These are phyloP conservation scores for Stenichneumon culpator DNA, from an alignment of 2,888 invertebrate species.

Conservation along the genomic window DNA sequence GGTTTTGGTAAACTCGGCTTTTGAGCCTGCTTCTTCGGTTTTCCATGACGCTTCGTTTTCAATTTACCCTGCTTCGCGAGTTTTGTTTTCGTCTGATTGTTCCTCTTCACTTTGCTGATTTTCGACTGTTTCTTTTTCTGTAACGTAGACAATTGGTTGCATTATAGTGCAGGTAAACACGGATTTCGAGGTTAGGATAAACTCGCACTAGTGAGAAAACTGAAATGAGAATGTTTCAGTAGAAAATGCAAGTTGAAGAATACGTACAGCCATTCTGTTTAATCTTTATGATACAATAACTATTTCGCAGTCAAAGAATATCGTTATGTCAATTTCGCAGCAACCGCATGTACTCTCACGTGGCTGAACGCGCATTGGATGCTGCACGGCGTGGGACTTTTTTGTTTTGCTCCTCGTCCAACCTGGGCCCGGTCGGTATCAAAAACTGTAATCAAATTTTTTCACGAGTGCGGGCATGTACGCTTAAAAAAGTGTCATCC, in stretches of 20 bases:
- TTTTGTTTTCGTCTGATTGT: conserved; percentile 84
- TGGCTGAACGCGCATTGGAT: conserved; percentile 32
- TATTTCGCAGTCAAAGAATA: conserved; percentile 30
- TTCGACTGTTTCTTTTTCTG: conserved; percentile 86
- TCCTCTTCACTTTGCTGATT: conserved; percentile 83
- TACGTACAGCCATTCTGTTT: conserved; percentile 64
- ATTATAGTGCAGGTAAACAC: conserved; percentile 10
- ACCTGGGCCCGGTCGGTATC: no score
- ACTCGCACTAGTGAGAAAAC: neutral
- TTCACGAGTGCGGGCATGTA: no score
- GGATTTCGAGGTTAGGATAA: conserved; percentile 32
- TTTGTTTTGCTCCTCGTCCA: neutral
- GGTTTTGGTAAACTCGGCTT: conserved; percentile 71
- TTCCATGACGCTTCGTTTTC: conserved; percentile 81
- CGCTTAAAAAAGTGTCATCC: no score
- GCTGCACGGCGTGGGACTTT: neutral
- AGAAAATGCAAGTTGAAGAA: neutral
- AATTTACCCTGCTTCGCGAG: conserved; percentile 83
- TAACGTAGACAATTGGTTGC: neutral
- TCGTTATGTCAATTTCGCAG: conserved; percentile 35
- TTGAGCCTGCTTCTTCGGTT: conserved; percentile 75
- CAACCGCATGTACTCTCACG: conserved; percentile 58
- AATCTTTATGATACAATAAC: conserved; percentile 31
- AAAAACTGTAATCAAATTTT: no score
- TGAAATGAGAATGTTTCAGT: neutral